A percentile compares a stretch with the other conserved stretches of the same genome.
Conservation (phyloP, 1,140 invertebrate species). For the Cotesia typhae region DNA sequence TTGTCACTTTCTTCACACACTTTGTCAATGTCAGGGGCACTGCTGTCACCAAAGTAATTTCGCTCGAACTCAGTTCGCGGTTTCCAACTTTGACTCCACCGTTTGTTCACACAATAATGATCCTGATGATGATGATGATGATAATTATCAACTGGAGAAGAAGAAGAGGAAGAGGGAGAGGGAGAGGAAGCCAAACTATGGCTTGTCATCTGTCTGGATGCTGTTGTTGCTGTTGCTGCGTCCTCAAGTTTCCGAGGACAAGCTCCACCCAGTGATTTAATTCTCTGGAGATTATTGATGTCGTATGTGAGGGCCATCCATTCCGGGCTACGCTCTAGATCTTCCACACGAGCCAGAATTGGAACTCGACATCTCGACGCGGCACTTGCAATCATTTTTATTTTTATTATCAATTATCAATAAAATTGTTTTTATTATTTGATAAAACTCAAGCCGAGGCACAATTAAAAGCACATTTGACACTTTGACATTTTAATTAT, state of each 20-base stretch:
- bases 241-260: conserved; percentile 30
- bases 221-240: conserved; percentile 35
- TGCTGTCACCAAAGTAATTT: conserved; percentile 50
- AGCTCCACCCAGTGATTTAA: conserved; percentile 33
- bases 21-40: conserved; percentile 15
- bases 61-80: conserved; percentile 57
- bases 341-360: conserved; percentile 43
- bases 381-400: not conserved
- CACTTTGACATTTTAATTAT: not conserved
- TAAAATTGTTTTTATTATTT: not conserved
- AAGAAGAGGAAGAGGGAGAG: too few relatives aligned
- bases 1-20: not conserved
- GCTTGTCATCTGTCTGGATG: conserved; percentile 43
- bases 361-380: conserved; percentile 3
- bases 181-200: conserved; percentile 38
- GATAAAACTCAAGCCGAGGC: not conserved
- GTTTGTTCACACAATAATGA: too few relatives aligned
- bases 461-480: not conserved
- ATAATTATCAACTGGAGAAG: too few relatives aligned
- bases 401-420: not conserved
- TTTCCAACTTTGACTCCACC: conserved; percentile 45
- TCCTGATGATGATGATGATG: too few relatives aligned
- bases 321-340: conserved; percentile 45
- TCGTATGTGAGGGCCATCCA: conserved; percentile 48
- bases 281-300: conserved; percentile 51